These are phyloP conservation scores for Elaeidobius kamerunicus DNA, from an alignment of 2,888 invertebrate genomes.

Conservation along the genomic window DNA sequence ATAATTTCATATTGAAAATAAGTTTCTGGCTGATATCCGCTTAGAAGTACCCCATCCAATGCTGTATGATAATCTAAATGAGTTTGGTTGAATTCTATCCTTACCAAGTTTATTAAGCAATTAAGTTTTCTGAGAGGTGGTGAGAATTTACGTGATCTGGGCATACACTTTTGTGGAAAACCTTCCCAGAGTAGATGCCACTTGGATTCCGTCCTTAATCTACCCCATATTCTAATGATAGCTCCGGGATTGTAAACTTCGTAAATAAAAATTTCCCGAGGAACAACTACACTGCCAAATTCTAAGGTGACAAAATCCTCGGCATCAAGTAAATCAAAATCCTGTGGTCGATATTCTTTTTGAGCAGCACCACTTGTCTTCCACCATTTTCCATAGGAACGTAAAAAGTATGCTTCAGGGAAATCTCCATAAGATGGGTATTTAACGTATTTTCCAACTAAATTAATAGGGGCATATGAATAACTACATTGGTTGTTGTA, in stretches of 20 bases:
- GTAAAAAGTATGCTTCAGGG: slow-evolving; percentile 85
- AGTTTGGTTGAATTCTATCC: slow-evolving; percentile 84
- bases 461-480: slow-evolving; percentile 84
- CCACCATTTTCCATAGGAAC: slow-evolving; percentile 87
- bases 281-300: slow-evolving; percentile 66
- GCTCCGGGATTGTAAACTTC: slow-evolving; percentile 87
- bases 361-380: slow-evolving; percentile 70
- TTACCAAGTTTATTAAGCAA: slow-evolving; percentile 60
- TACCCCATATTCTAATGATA: slow-evolving; percentile 75
- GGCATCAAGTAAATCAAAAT: slow-evolving; percentile 61
- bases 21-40: slow-evolving; percentile 54
- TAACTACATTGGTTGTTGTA: slow-evolving; percentile 86
- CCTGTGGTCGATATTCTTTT: slow-evolving; percentile 71
- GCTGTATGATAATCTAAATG: slow-evolving; percentile 82
- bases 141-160: slow-evolving; percentile 69
- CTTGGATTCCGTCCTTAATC: slow-evolving; percentile 47
- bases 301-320: slow-evolving; percentile 70
- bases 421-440: slow-evolving; percentile 91
- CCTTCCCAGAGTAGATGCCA: slow-evolving; percentile 82
- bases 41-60: slow-evolving; percentile 78
- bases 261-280: slow-evolving; percentile 68
- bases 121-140: slow-evolving; percentile 63
- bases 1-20: slow-evolving; percentile 39
- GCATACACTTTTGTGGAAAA: slow-evolving; percentile 57
- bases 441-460: slow-evolving; percentile 78